Conservation (phyloP, 2,888 invertebrate genomes). For the Lepidochrysops patricia region DNA sequence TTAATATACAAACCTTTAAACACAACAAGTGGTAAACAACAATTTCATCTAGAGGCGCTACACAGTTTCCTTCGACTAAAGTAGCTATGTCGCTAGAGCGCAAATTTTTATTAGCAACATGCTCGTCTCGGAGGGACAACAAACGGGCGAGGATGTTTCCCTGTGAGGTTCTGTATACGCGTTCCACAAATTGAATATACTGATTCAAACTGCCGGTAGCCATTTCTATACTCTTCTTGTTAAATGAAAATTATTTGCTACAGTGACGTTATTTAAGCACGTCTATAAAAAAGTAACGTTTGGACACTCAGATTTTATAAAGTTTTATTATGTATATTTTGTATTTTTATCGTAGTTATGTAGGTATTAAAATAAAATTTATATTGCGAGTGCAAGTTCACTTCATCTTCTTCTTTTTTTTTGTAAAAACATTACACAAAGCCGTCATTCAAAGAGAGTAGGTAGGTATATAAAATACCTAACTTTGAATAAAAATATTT, state of each 20-base stretch:
- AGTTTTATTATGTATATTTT: too few species aligned
- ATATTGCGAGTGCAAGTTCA: too few species aligned
- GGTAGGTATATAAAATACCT: too few species aligned
- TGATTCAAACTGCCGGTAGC: conserved; percentile 47
- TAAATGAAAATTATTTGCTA: not conserved
- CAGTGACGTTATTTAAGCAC: not conserved
- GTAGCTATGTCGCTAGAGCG: conserved; percentile 81
- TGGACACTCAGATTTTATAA: too few species aligned
- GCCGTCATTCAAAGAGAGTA: too few species aligned
- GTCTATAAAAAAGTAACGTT: too few species aligned
- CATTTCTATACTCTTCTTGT: conserved; percentile 21
- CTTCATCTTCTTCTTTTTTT: too few species aligned
- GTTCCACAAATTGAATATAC: conserved; percentile 70
- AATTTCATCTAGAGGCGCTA: conserved; percentile 84
- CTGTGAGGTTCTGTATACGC: conserved; percentile 77
- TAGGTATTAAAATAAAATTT: too few species aligned
- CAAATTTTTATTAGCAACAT: conserved; percentile 80
- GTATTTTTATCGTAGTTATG: too few species aligned
- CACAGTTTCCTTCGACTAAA: conserved; percentile 80
- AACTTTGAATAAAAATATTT: too few species aligned
- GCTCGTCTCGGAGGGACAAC: conserved; percentile 80
- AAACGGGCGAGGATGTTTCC: conserved; percentile 75
- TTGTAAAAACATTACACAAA: too few species aligned
- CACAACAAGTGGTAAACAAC: conserved; percentile 83
- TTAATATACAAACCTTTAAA: conserved; percentile 62